These are phyloP conservation scores for Hoplodrina ambigua DNA, from an alignment of 2,888 invertebrate genomes.

Conservation along the genomic window DNA sequence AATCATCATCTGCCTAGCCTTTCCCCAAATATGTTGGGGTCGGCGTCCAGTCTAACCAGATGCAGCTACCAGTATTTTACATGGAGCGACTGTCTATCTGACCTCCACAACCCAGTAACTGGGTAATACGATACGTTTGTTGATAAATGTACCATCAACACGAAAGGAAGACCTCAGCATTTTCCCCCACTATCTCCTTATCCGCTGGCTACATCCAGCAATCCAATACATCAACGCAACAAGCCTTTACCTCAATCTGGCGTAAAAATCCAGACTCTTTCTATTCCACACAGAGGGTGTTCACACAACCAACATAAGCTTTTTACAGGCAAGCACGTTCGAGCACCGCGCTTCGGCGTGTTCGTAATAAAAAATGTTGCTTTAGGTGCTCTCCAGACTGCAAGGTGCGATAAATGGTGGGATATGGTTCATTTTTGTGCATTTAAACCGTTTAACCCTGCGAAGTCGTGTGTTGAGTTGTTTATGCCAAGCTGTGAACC, in stretches of 20 bases:
- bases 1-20: too few relatives aligned
- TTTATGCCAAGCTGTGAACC: not conserved
- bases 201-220: slow-evolving; percentile 33
- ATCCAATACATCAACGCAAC: slow-evolving; percentile 44
- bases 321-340: slow-evolving; percentile 74
- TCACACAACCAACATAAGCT: slow-evolving; percentile 72
- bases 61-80: too few relatives aligned
- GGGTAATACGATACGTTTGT: too few relatives aligned
- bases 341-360: slow-evolving; percentile 55
- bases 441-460: not conserved
- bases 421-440: not conserved
- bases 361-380: slow-evolving; percentile 66
- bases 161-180: not conserved
- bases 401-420: slow-evolving; percentile 1
- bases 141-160: too few relatives aligned
- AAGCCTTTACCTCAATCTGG: slow-evolving; percentile 74
- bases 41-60: too few relatives aligned
- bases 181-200: not conserved
- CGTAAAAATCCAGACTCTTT: slow-evolving; percentile 75
- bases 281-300: slow-evolving; percentile 70
- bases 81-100: too few relatives aligned
- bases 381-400: slow-evolving; percentile 38
- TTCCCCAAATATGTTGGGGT: too few relatives aligned
- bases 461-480: not conserved
- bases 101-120: too few relatives aligned